Conservation (phyloP, 2,888 invertebrate genomes). For the Piscicola geometra region DNA sequence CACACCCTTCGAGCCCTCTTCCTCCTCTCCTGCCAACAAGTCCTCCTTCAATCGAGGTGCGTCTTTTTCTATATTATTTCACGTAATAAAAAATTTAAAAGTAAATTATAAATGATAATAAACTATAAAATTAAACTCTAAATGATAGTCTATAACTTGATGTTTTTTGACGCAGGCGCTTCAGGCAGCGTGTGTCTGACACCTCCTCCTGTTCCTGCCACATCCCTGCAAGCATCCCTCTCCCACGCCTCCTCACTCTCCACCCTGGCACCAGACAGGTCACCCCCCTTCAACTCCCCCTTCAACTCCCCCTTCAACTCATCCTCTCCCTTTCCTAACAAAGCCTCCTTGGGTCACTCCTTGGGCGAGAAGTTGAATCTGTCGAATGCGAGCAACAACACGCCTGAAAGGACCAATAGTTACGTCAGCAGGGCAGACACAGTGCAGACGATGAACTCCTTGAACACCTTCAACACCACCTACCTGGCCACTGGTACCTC, state of each 20-base stretch:
- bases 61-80: no score
- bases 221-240: neutral
- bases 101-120: no score
- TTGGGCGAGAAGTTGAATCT: no score
- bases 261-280: neutral
- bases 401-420: neutral
- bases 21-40: no score
- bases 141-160: no score
- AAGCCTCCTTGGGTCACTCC: neutral
- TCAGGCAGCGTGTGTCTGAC: neutral
- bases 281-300: neutral
- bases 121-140: no score
- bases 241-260: constrained; percentile 11
- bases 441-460: neutral
- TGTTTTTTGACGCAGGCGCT: no score
- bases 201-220: neutral
- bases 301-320: neutral
- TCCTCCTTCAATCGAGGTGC: neutral
- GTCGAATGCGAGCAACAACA: neutral
- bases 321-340: neutral
- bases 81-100: no score
- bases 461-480: neutral
- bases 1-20: neutral
- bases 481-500: no score
- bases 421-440: neutral